Base-by-base conservation (phyloP, 2,113 vertebrate genomes). In the Silurus meridionalis region DNA sequence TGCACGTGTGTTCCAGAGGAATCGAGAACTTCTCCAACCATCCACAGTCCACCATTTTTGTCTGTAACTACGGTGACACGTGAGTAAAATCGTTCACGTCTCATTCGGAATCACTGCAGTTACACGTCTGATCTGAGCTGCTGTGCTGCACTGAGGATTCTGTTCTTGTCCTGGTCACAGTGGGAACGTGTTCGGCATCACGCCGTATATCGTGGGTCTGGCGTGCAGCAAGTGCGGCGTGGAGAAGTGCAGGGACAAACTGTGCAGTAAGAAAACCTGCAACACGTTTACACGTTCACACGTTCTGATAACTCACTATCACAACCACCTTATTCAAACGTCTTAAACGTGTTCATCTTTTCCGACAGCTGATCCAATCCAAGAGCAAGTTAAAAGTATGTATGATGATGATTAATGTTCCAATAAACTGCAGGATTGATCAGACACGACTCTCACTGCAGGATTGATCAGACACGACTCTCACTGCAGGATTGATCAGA, bases 201-300 rank as follows among this genome's bases (percentile, higher is more conserved):
- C 64, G 8, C 94, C 94, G n/a, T 94, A 95, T 11, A 64, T 0
- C n/a, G 55, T 13, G 71, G 94, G 93, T 86, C 0, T 0, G 77
- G 61, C 85, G n/a, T 91, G 90, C 84, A 88, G 85, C 46, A 0
- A 91, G 5, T 96, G 94, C 64, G 87, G 94, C 28, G 85, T 69
- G 46, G 92, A 93, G 25, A 88, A 10, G 28, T 96, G 95, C n/a
- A 0, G 17, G 52, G 83, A 92, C 3, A 93, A 91, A 0, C 86
- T 93, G 21, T 96, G 94, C 88, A 8, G 93, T 95, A 93, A 94
- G 94, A 78, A 81, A 5, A 64, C 4, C 37, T 8, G 11, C 55
- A 74, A 10, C 14, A 61, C 46, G n/a, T 84, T 74, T 11, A 71
- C 23, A 50, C 7, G n/a, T 84, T 74, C 17, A 71, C 23, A 50